Evolutionary conservation across 2,888 invertebrate species (phyloP), one percentile per base, ranked within the genome.

Genomic region (Morinoia aosen): DNA sequence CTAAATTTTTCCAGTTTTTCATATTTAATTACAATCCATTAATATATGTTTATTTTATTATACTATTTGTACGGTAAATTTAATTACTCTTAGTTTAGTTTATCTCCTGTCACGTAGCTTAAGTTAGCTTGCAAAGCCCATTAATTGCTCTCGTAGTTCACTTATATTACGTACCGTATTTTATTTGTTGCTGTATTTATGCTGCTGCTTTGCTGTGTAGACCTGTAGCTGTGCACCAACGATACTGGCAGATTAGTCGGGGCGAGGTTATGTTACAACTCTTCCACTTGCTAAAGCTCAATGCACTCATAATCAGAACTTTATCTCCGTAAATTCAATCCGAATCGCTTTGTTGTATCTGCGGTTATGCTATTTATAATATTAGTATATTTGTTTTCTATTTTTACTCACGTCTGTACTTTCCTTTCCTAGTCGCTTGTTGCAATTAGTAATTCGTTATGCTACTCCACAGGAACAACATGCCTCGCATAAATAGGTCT

Each of bases 11-110:
- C 25, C 57, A 57, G 56, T 57, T 33, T 93, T 93, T 33, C 93
- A 57, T 93, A 93, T 93, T 57, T 93, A 93, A 93, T 57, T 93
- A 57, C 48, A 93, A 93, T 93, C 40, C 25, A 93, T 33, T 93
- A 48, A 93, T 93, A 57, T 93, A 93, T 57, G 56, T 93, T 33
- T 90, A 57, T 93, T 93, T 19, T 93, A 93, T 57, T 33, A 57
- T 93, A n/a, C 48, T 57, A 33, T 57, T 93, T 93, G 56, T 93
- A 93, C 57, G 57, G 56, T 93, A 93, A n/a, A 56, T 57, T 57
- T 93, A 93, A 57, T 93, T 93, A 90, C 14, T 90, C 40, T 90
- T 90, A 90, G 90, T 48, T 90, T 90, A 48, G 90, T 90, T 90
- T 76, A 7, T 39, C 48, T 39, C 40, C 39, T 90, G 90, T 90